Evolutionary conservation across 2,888 invertebrate genomes (phyloP), one percentile per base, ranked within the genome.

Genomic region (Lasioglossum vierecki): DNA sequence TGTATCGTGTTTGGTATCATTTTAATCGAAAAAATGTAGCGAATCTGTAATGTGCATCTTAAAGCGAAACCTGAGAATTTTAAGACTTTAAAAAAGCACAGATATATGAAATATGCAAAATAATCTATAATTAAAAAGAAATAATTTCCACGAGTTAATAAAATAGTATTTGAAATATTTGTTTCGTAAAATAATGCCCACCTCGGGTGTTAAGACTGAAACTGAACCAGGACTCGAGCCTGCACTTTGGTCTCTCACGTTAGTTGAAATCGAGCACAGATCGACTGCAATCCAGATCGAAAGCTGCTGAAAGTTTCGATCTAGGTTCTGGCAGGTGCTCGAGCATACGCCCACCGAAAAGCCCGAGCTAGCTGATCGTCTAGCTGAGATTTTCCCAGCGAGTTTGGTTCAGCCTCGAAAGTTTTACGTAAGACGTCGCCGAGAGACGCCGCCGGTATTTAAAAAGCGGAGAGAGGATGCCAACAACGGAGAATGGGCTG

Each of bases 381-480:
- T 53, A 9, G 9, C 22, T 3, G 53, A 53, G 53, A 53, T 53
- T 53, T 53, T 53, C 53, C 22, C 53, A 3, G 53, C 53, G n/a
- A 53, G 60, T 13, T 26, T 26, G 60, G 60, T 13, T 26, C 60
- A 26, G 1, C 53, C 35, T 11, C 46, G 68, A 60, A 53, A 75
- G 60, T 79, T 85, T 77, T 79, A 76, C 53, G 79, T 73, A 79
- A 85, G 68, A 68, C 71, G 22, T 57, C 70, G 30, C 9, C 30
- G 18, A 1, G 30, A 77, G 46, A 80, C n/a, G 41, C 44, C 66
- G 80, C 26, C 63, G 60, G 66, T 68, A 74, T 85, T 85, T 82
- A 79, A 85, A 86, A 74, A 82, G 63, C 70, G 49, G 44, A 46
- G 76, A 41, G 73, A 44, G 63, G 70, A 79, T 81, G 79, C 76